These are phyloP conservation scores for Melanotaenia duboulayi DNA, from an alignment of 2,113 vertebrate genomes.

Conservation along the genomic window DNA sequence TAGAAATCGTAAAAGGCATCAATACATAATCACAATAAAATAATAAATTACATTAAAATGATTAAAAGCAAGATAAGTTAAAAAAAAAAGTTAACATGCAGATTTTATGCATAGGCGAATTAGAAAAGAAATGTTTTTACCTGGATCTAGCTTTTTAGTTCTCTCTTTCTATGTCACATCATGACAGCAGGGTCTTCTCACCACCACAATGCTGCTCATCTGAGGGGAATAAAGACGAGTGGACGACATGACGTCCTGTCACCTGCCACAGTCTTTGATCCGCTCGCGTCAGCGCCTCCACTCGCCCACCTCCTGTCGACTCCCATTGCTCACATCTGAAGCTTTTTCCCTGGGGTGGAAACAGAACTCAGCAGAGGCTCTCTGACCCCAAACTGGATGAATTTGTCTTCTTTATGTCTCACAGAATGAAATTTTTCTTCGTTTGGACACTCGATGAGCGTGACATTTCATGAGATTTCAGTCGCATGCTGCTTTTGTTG, in stretches of 20 bases:
- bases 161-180: background rate
- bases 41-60: too few relatives aligned
- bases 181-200: background rate
- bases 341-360: constrained; percentile 31
- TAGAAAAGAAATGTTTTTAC: background rate
- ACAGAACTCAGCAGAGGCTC: constrained; percentile 43
- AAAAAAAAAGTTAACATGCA: too few relatives aligned
- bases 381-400: constrained; percentile 45
- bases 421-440: constrained; percentile 36
- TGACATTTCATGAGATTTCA: constrained; percentile 46
- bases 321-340: constrained; percentile 57
- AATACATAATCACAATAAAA: too few relatives aligned
- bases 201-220: constrained; percentile 22
- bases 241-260: constrained; percentile 50
- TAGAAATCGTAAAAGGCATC: too few relatives aligned
- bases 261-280: constrained; percentile 68
- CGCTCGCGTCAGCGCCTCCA: constrained; percentile 42
- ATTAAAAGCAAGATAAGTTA: too few relatives aligned
- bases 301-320: constrained; percentile 61
- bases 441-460: constrained; percentile 28
- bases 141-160: background rate
- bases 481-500: constrained; percentile 21
- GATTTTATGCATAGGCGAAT: too few relatives aligned
- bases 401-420: constrained; percentile 55
- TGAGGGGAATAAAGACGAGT: constrained; percentile 38